Evolutionary conservation across 2,888 invertebrate species (phyloP).

Genomic region (Tanaodytes sp.): DNA sequence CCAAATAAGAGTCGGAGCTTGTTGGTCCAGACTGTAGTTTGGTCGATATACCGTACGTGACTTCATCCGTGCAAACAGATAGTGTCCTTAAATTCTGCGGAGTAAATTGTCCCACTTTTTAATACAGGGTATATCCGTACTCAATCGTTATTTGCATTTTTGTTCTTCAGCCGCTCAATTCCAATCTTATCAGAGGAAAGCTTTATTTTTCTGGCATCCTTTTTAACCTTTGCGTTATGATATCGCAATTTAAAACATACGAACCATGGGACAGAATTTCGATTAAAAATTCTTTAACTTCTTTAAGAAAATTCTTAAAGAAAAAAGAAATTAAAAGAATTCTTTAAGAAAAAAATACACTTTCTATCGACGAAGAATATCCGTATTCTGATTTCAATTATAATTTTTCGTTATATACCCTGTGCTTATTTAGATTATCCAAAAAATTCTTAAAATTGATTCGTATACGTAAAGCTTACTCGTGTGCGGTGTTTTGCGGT

Average conservation of each 20-base stretch:
- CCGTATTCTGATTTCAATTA: no score
- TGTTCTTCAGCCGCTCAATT: constrained; percentile 12
- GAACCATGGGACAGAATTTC: no score
- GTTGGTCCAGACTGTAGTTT: constrained; percentile 59
- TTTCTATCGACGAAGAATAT: no score
- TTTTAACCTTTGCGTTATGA: constrained; percentile 6
- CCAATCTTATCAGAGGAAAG: constrained; percentile 13
- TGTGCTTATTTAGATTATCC: no score
- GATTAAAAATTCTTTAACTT: no score
- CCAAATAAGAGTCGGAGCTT: constrained; percentile 52
- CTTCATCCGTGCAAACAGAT: constrained; percentile 36
- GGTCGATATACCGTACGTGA: constrained; percentile 57
- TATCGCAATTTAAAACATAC: no score
- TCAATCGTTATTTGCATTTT: constrained; percentile 45
- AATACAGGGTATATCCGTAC: constrained; percentile 53
- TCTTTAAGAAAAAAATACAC: no score
- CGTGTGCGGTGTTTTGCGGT: constrained; percentile 52
- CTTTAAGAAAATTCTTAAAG: no score
- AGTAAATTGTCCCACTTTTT: constrained; percentile 53
- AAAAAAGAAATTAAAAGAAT: no score
- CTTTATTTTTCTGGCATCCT: constrained; percentile 2
- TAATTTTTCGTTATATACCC: no score
- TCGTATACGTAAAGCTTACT: constrained; percentile 44
- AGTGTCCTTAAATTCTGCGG: constrained; percentile 55
- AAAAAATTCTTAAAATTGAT: no score